Conservation (phyloP, 2,113 vertebrate species). For the Paradoxurus hermaphroditus region DNA sequence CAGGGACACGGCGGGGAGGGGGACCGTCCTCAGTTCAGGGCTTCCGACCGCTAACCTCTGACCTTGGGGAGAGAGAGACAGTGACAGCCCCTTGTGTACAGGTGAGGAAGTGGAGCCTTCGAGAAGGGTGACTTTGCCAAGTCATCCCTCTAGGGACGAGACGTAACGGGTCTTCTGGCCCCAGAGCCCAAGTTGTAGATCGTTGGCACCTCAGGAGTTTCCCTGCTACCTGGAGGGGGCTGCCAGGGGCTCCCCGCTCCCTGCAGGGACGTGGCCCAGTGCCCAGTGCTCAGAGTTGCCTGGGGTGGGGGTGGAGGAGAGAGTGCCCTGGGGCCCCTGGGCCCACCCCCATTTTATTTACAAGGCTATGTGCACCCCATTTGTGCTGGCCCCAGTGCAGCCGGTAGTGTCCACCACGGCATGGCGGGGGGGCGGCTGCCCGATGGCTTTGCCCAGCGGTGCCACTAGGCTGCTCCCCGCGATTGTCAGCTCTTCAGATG, state of each 20-base stretch:
- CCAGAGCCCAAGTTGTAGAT: not conserved
- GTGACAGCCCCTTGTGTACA: not conserved
- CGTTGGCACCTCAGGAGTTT: not conserved
- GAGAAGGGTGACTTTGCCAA: not conserved
- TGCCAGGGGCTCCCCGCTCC: too few relatives aligned
- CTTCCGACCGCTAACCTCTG: not conserved
- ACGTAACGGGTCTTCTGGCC: not conserved
- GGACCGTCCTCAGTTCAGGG: not conserved
- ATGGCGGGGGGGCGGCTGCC: accelerated
- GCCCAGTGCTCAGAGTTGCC: not conserved
- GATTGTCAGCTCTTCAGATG: not conserved
- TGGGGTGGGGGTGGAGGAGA: not conserved
- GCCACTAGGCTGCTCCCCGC: not conserved
- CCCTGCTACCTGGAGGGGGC: not conserved
- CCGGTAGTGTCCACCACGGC: accelerated
- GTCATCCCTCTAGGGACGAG: not conserved
- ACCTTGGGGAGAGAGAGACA: not conserved
- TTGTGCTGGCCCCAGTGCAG: not conserved
- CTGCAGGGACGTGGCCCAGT: too few relatives aligned
- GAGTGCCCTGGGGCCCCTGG: not conserved
- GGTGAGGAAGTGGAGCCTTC: not conserved
- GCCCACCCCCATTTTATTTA: not conserved
- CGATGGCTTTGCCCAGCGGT: accelerated
- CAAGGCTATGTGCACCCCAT: not conserved
- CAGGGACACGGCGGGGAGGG: not conserved